Base-by-base conservation (phyloP, 2,113 vertebrate species). In the Odontesthes bonariensis region DNA sequence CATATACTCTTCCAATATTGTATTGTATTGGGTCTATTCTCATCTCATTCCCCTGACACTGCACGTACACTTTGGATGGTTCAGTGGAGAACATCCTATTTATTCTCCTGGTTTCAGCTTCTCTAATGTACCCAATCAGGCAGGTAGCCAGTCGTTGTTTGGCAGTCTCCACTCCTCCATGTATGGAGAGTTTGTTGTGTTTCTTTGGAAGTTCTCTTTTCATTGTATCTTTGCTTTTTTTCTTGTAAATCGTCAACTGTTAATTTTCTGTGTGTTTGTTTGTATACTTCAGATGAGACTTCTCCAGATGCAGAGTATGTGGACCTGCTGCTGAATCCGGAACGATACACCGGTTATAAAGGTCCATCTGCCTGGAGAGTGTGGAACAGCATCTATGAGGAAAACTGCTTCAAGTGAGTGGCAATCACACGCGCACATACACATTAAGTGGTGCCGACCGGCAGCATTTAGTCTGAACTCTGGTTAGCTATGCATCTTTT, bases 361-460 rank as follows among this genome's bases (percentile, higher is more conserved):
- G 97, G 97, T 6, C 86, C 96, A 19, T 97, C 97, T 16, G 97
- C 97, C 0, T 98, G 97, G 97, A 95, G 97, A 82, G 96, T 99
- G 42, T 99, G 97, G 97, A 99, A 99, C 92, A 98, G 96, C 94
- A 99, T 99, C 92, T 99, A 99, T 0, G 97, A 98, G 90, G 97
- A 99, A 85, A 99, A 99, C 94, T 99, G 97, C 90, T 99, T 99
- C 95, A 99, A 99, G 97, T 99, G 93, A 96, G 87, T 56, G 1
- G 4, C 44, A 16, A 14, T 6, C 32, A 22, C 6, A 23, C 10
- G 32, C 42, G 38, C 22, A 47, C 46, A 58, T 27, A 58, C 52
- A 56, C 35, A 38, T 38, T 27, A 27, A 27, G 5, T 38, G 35
- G 35, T 27, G 27, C 27, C 27, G 27, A 27, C 27, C 27, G 27